Base-by-base conservation (phyloP, 2,888 invertebrate genomes). In the Sarcophaga caerulescens region DNA sequence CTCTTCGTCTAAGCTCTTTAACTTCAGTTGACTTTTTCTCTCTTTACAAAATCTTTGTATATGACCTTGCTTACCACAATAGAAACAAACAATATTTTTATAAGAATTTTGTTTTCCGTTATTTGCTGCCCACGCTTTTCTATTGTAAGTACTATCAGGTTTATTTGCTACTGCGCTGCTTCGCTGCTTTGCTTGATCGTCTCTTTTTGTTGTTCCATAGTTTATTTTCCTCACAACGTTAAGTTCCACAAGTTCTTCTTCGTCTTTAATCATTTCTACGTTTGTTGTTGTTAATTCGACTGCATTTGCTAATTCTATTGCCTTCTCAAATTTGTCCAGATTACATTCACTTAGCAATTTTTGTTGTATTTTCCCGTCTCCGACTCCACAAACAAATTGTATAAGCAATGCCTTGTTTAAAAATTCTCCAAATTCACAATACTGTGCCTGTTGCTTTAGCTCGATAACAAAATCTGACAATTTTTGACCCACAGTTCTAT, bases 1-100 rank as follows among this genome's bases (percentile, higher is more conserved):
- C 45, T 80, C 73, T 12, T 75, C 71, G 5, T 81, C 81, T 14
- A 81, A 81, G 25, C 68, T 81, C 60, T 81, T 65, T 44, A 81
- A 21, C 35, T 62, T 73, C 44, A 17, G 21, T 47, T 81, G 81
- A 59, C 11, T 59, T 17, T 17, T 81, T 11, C 17, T 68, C 11
- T 69, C 25, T 14, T 78, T n/a, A n/a, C n/a, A n/a, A n/a, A n/a
- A n/a, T n/a, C 19, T 59, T 73, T 74, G 59, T 14, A 74, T 59
- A 52, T 68, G 73, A 19, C 59, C 60, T 74, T 21, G 44, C 73
- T 73, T 60, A 23, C 74, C 80, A 79, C 63, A 78, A 21, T 52
- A 17, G 12, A 70, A 78, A n/a, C 78, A 78, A 44, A 57, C 4
- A n/a, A 79, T n/a, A 70, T 71, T 79, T 57, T 79, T 79, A n/a